phyloP scores from a whole-genome alignment of 2,113 vertebrate species.

The Anolis sagrei region DNA sequence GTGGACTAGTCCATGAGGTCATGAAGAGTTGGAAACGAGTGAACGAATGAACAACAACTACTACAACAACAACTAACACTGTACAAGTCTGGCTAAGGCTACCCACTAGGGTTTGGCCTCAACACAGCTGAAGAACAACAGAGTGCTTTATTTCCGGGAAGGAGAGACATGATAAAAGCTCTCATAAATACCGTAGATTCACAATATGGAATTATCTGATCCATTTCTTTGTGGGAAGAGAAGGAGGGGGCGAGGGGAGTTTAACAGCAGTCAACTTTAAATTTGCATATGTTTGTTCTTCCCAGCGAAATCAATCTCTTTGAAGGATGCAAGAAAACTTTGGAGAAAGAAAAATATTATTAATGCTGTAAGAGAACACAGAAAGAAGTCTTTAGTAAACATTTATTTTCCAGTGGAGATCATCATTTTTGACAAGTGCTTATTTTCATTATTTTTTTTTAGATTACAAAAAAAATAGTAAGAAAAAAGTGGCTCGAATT shows the following conservation, averaged over 20 bases:
- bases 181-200: conserved; percentile 48
- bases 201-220: conserved; percentile 62
- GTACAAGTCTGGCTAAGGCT: no score
- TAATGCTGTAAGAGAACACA: conserved; percentile 63
- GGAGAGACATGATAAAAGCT: background rate
- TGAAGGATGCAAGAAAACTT: conserved; percentile 63
- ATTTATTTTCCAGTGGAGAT: conserved; percentile 69
- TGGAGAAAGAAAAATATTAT: conserved; percentile 60
- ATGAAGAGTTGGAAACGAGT: no score
- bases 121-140: background rate
- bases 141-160: background rate
- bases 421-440: conserved; percentile 74
- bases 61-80: no score
- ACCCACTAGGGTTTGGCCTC: background rate
- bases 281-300: conserved; percentile 66
- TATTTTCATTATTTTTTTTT: conserved; percentile 74
- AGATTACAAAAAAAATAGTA: conserved; percentile 52
- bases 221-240: conserved; percentile 53
- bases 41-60: no score
- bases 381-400: conserved; percentile 68
- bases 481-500: conserved; percentile 48
- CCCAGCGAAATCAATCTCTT: conserved; percentile 58
- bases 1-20: no score
- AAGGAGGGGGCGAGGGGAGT: conserved; percentile 59
- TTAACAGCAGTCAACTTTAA: conserved; percentile 59